These are phyloP conservation scores for Omphaloscelis lunosa DNA, from an alignment of 2,888 invertebrate genomes.

Conservation along the genomic window DNA sequence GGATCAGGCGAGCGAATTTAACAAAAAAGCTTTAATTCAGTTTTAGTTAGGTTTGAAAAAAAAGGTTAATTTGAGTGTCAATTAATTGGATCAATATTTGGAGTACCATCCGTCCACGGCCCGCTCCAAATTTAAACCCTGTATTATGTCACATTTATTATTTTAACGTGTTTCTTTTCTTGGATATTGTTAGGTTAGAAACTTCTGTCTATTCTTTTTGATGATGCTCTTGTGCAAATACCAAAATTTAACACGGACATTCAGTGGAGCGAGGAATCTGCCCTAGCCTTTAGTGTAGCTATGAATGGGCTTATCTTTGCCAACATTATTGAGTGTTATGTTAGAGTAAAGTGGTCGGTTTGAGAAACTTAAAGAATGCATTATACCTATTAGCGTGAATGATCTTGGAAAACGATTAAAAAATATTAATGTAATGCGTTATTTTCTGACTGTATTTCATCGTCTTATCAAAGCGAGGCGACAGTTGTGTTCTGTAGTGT, in stretches of 20 bases:
- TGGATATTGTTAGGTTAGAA: not conserved
- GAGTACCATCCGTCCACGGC: no score
- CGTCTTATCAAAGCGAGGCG: no score
- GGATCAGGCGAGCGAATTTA: no score
- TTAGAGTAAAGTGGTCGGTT: not conserved
- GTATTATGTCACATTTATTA: no score
- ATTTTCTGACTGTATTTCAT: not conserved
- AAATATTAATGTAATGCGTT: not conserved
- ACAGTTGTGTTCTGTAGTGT: not conserved
- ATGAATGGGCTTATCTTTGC: slow-evolving; percentile 55
- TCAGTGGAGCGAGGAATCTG: slow-evolving; percentile 64
- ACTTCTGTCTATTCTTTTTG: not conserved
- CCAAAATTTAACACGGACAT: slow-evolving; percentile 68
- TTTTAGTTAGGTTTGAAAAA: no score
- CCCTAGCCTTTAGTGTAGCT: slow-evolving; percentile 45
- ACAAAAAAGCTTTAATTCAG: no score
- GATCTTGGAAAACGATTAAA: not conserved
- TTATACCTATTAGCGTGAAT: not conserved
- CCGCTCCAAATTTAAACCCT: no score
- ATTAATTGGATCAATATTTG: no score
- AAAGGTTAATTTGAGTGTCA: no score
- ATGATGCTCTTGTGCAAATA: slow-evolving; percentile 56
- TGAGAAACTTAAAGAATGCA: not conserved
- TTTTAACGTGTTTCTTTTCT: no score
- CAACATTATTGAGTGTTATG: slow-evolving; percentile 50